These are phyloP conservation scores for Noctua pronuba DNA, from an alignment of 2,888 invertebrate genomes.

Conservation along the genomic window DNA sequence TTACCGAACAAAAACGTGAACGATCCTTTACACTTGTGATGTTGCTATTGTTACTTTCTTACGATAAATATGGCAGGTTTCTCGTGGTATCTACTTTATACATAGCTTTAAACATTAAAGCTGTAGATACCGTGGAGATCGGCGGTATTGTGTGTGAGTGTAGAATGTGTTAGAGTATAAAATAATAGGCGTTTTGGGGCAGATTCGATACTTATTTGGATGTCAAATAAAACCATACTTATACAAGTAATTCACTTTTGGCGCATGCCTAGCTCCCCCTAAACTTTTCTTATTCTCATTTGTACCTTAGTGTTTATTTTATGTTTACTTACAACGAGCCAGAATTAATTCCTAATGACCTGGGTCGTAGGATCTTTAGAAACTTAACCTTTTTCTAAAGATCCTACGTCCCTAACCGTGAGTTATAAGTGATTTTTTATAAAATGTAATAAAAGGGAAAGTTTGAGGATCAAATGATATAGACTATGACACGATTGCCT, in stretches of 20 bases:
- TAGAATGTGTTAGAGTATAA: no score
- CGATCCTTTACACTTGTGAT: not conserved
- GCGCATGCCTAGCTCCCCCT: not conserved
- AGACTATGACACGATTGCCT: not conserved
- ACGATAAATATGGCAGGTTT: no score
- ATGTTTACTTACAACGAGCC: not conserved
- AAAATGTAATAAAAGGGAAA: not conserved
- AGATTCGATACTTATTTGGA: no score
- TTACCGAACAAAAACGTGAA: slow-evolving; percentile 36
- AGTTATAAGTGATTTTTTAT: not conserved
- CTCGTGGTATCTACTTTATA: no score
- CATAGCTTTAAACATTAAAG: no score
- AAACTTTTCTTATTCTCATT: not conserved
- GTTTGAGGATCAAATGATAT: not conserved
- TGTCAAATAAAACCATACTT: no score
- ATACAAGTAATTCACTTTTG: no score
- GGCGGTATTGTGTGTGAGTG: no score
- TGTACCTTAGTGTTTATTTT: not conserved
- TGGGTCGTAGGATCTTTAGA: no score
- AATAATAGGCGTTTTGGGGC: no score
- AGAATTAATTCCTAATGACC: not conserved
- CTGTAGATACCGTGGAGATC: no score
- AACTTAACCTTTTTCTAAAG: no score
- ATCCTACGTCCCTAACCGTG: not conserved
- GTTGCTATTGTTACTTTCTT: not conserved